Base-by-base conservation (phyloP, 30 jellyfish, hydroid and myxozoan genomes). In the Hydractinia symbiolongicarpus region DNA sequence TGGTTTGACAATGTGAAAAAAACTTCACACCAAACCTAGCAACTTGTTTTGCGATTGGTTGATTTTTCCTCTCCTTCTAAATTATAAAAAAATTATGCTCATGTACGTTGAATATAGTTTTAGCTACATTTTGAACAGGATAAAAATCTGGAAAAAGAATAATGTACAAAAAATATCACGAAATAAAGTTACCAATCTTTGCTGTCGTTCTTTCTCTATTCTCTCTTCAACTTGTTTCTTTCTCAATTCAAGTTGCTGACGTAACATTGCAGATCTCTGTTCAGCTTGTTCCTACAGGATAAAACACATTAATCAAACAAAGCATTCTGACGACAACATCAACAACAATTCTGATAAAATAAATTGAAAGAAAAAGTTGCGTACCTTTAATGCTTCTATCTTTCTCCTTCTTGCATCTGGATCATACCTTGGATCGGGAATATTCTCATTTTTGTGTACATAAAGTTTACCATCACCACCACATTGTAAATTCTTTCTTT, bases 371-470 rank as follows among this genome's bases (percentile, higher is more conserved):
- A 64, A 64, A 0, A 64, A 6, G 3, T n/a, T 44, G 53, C 5
- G n/a, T 79, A 91, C 98, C 91, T 91, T 91, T 7, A 91, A 82
- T 7, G 94, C 98, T 53, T 88, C 89, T 17, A 91, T 91, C 70
- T 91, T 91, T 72, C 79, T 87, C 64, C 90, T 82, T 72, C 98
- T 86, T 16, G 89, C 92, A 66, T 83, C 96, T 5, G 98, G 95
- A 70, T 86, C 98, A 58, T 58, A 84, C 5, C 95, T 88, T 5
- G 98, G 98, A 68, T 91, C 96, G 16, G 74, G 61, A 9, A 66
- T 61, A 5, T 77, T 82, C 9, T 67, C 5, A 13, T 64, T 50
- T 6, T 82, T 82, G 54, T 62, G 78, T 1, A 70, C 84, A 40
- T 82, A 85, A 21, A 50, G 75, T 53, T 84, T 44, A 7, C 70